phyloP scores from a whole-genome alignment of 2,888 invertebrate genomes.

The Endotricha flammealis region DNA sequence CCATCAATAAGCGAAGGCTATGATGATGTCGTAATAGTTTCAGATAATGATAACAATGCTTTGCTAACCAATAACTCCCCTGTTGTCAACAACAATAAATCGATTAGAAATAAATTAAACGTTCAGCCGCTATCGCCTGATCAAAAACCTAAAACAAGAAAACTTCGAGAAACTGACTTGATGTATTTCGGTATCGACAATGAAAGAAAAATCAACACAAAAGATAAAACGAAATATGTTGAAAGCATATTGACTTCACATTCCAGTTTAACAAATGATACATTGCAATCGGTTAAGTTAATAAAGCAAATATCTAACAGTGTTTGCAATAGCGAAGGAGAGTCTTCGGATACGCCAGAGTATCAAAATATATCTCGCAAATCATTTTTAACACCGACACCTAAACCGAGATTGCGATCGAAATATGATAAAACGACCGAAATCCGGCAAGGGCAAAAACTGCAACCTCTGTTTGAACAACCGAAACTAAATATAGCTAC shows the following conservation, averaged over 20 bases:
- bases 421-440: constrained; percentile 42
- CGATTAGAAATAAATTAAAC: constrained; percentile 36
- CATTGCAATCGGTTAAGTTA: constrained; percentile 61
- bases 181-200: constrained; percentile 76
- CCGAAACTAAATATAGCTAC: constrained; percentile 23
- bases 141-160: constrained; percentile 55
- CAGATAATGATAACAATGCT: constrained; percentile 16
- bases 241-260: constrained; percentile 20
- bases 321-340: constrained; percentile 64
- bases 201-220: constrained; percentile 20
- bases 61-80: constrained; percentile 17
- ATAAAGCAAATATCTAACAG: constrained; percentile 62
- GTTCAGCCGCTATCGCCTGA: constrained; percentile 41
- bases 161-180: constrained; percentile 78
- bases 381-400: constrained; percentile 45
- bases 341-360: constrained; percentile 59
- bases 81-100: constrained; percentile 16
- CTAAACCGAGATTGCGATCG: constrained; percentile 52
- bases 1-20: constrained; percentile 23
- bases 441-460: constrained; percentile 32
- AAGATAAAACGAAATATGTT: constrained; percentile 18
- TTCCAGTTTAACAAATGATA: constrained; percentile 41
- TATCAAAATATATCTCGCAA: constrained; percentile 60
- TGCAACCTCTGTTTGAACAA: constrained; percentile 55
- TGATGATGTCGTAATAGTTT: constrained; percentile 19